phyloP scores from a whole-genome alignment of 2,113 vertebrate species.

The Macroglossus sobrinus region DNA sequence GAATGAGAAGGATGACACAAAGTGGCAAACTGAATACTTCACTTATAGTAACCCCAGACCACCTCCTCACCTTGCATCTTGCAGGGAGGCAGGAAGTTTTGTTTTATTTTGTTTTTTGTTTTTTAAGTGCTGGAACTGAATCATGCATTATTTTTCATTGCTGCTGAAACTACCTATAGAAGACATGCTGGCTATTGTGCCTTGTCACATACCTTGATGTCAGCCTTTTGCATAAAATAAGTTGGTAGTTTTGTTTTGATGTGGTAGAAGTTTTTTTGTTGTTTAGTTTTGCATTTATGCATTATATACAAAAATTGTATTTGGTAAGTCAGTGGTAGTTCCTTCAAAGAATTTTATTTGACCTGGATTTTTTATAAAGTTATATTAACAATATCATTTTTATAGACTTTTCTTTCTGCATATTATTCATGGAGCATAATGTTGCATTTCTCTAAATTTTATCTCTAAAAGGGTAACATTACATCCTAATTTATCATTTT shows the following conservation, averaged over 20 bases:
- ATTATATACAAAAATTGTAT: conserved; percentile 17
- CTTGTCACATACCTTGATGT: neutral
- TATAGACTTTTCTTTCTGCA: conserved; percentile 2
- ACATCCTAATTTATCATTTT: conserved; percentile 68
- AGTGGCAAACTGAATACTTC: neutral
- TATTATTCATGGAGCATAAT: conserved; percentile 26
- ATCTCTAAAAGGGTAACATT: conserved; percentile 26
- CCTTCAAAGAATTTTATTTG: conserved; percentile 46
- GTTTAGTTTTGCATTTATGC: conserved; percentile 28
- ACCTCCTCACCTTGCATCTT: neutral
- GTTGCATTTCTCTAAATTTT: conserved; percentile 61
- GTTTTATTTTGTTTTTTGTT: neutral
- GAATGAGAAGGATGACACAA: neutral
- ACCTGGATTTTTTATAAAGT: conserved; percentile 44
- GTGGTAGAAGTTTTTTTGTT: neutral
- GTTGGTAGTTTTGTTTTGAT: conserved; percentile 34
- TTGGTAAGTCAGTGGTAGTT: conserved; percentile 48
- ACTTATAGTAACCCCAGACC: neutral
- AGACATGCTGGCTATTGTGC: neutral
- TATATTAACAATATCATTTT: conserved; percentile 38
- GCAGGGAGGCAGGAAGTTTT: neutral
- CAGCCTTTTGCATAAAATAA: conserved; percentile 9
- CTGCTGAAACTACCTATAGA: conserved; percentile 7
- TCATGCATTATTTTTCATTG: neutral
- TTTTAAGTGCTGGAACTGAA: neutral